phyloP scores from a whole-genome alignment of 1,140 invertebrate species.

The Sweltsa coloradensis region DNA sequence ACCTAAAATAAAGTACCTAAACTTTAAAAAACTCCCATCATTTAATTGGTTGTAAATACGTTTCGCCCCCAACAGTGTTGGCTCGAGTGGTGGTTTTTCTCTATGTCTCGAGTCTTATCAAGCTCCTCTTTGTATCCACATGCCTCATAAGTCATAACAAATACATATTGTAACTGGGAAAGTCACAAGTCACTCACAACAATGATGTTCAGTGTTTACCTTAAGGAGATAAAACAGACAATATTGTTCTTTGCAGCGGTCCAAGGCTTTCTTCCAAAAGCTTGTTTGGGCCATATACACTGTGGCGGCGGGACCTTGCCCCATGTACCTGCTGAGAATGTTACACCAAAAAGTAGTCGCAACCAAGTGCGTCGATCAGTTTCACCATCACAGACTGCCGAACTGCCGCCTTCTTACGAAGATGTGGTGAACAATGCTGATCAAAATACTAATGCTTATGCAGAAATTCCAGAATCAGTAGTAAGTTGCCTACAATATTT shows the following conservation, averaged over 20 bases:
- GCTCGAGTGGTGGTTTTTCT: too few species aligned
- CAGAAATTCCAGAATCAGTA: neutral
- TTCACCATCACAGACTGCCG: slow-evolving; percentile 26
- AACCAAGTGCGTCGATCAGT: slow-evolving; percentile 25
- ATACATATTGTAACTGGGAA: too few species aligned
- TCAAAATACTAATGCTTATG: neutral
- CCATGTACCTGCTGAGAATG: neutral
- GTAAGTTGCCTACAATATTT: neutral
- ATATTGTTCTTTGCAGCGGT: slow-evolving; percentile 7
- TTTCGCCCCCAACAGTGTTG: too few species aligned
- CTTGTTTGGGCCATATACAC: slow-evolving; percentile 20
- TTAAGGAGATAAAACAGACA: too few species aligned
- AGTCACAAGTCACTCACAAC: too few species aligned
- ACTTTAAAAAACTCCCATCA: too few species aligned
- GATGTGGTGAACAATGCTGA: slow-evolving; percentile 2
- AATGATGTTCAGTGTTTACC: too few species aligned
- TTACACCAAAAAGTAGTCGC: neutral
- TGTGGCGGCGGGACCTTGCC: slow-evolving; percentile 10
- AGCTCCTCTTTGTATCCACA: too few species aligned
- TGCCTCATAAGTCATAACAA: too few species aligned
- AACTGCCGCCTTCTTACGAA: slow-evolving; percentile 8
- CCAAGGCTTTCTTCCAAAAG: slow-evolving; percentile 28
- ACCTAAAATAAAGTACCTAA: too few species aligned
- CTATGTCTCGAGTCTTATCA: too few species aligned
- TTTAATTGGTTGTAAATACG: too few species aligned